A percentile compares a stretch with the other conserved stretches of the same genome.
These are phyloP conservation scores for Amazona ochrocephala DNA, from an alignment of 2,797 vertebrate genomes.

Conservation along the genomic window DNA sequence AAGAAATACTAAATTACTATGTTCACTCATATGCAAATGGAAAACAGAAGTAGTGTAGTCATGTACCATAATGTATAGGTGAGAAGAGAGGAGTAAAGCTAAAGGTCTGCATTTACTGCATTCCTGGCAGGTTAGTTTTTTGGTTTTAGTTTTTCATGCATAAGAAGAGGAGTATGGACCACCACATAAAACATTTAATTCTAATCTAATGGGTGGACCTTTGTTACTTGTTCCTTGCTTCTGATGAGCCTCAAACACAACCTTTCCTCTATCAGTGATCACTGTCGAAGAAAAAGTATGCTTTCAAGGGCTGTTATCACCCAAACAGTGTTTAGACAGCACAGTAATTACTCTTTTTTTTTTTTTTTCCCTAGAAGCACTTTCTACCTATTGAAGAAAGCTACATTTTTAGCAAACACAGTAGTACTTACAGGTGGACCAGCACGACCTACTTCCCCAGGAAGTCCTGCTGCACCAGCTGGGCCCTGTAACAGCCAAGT, in stretches of 20 bases:
- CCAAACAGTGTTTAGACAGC: background rate
- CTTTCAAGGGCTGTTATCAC: background rate
- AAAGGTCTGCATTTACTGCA: background rate
- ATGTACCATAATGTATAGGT: background rate
- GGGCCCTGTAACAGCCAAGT: slow-evolving; percentile 82
- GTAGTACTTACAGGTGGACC: slow-evolving; percentile 88
- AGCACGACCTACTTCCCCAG: slow-evolving; percentile 88
- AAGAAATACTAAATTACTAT: background rate
- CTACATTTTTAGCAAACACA: background rate
- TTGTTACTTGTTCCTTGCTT: background rate
- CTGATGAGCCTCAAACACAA: background rate
- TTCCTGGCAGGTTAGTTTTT: background rate
- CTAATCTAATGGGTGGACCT: background rate
- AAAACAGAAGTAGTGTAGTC: background rate
- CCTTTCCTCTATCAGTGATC: background rate
- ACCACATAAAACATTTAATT: background rate
- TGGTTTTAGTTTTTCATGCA: background rate
- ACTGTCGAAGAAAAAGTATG: background rate
- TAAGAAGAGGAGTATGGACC: background rate
- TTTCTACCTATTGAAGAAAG: background rate
- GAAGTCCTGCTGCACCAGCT: slow-evolving; percentile 90
- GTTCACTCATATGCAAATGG: background rate
- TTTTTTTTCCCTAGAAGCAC: background rate
- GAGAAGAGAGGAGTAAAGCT: background rate
- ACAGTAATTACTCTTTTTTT: background rate